Conservation (phyloP, 2,888 invertebrate genomes). For the Lochmaea crataegi region DNA sequence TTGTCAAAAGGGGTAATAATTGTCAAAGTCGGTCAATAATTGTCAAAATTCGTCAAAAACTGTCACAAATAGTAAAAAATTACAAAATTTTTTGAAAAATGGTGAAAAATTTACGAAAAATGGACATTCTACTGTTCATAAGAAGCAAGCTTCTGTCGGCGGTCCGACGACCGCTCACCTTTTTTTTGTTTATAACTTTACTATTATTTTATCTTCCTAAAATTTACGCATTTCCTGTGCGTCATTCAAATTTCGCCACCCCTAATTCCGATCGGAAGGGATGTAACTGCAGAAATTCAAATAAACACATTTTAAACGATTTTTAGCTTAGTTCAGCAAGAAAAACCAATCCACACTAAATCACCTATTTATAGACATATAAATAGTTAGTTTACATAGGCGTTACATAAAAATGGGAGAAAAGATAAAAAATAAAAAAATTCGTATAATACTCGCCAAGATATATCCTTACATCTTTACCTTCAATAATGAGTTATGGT, state of each 20-base stretch:
- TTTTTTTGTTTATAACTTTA: neutral
- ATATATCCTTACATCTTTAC: too few species aligned
- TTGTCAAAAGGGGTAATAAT: too few species aligned
- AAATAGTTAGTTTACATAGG: constrained; percentile 44
- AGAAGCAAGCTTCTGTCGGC: too few species aligned
- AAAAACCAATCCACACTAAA: constrained; percentile 49
- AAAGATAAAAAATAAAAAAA: neutral
- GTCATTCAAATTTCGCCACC: constrained; percentile 32
- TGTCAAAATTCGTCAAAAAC: too few species aligned
- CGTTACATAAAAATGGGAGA: neutral
- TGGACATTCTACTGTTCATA: too few species aligned
- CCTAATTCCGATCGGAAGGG: constrained; percentile 43
- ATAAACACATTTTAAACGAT: constrained; percentile 63
- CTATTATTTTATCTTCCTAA: neutral
- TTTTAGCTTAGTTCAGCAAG: constrained; percentile 56
- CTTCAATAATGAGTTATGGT: too few species aligned
- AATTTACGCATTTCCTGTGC: constrained; percentile 38
- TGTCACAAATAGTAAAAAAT: too few species aligned
- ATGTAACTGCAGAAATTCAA: constrained; percentile 57
- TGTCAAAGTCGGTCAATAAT: too few species aligned
- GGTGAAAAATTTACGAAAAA: too few species aligned
- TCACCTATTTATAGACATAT: constrained; percentile 59
- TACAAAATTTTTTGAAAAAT: too few species aligned
- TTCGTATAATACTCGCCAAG: neutral
- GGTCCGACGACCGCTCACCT: too few species aligned